These are phyloP conservation scores for Argyra leucocephala DNA, from an alignment of 2,888 invertebrate genomes.

Conservation along the genomic window DNA sequence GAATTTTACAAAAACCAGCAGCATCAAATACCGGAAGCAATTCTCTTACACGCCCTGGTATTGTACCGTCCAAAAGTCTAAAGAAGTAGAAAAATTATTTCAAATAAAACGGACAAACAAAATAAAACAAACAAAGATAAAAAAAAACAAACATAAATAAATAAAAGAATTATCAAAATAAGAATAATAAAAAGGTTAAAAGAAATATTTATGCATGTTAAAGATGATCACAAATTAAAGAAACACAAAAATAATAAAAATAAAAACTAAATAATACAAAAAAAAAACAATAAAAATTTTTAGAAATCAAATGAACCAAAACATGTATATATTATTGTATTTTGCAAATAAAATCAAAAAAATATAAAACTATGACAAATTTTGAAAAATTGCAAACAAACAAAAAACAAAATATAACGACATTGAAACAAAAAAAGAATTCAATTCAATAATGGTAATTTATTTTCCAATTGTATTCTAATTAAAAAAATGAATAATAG, in stretches of 20 bases:
- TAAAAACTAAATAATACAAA: too few relatives aligned
- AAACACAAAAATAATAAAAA: too few relatives aligned
- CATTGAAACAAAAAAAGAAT: too few relatives aligned
- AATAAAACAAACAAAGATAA: constrained; percentile 8
- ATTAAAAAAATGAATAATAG: too few relatives aligned
- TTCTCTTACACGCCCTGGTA: constrained; percentile 61
- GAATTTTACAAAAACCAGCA: constrained; percentile 73
- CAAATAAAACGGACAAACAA: constrained; percentile 9
- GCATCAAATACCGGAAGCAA: constrained; percentile 75
- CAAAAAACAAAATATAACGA: too few relatives aligned
- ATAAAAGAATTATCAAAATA: not conserved
- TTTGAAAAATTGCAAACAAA: not conserved
- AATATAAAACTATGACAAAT: constrained; percentile 4
- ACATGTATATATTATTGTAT: too few relatives aligned
- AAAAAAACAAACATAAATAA: not conserved
- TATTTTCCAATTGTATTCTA: too few relatives aligned
- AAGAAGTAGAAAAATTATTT: constrained; percentile 13
- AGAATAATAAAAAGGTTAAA: not conserved
- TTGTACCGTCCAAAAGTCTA: constrained; percentile 56
- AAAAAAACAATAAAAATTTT: too few relatives aligned
- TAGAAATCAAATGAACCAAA: constrained; percentile 10
- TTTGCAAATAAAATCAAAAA: constrained; percentile 11
- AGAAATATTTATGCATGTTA: not conserved
- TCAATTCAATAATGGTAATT: too few relatives aligned
- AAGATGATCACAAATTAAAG: constrained; percentile 11